Percentiles rank a stretch among this genome's conserved stretches.
Evolutionary conservation across 1,140 invertebrate genomes (phyloP).

Genomic region (Drosophila tristis): DNA sequence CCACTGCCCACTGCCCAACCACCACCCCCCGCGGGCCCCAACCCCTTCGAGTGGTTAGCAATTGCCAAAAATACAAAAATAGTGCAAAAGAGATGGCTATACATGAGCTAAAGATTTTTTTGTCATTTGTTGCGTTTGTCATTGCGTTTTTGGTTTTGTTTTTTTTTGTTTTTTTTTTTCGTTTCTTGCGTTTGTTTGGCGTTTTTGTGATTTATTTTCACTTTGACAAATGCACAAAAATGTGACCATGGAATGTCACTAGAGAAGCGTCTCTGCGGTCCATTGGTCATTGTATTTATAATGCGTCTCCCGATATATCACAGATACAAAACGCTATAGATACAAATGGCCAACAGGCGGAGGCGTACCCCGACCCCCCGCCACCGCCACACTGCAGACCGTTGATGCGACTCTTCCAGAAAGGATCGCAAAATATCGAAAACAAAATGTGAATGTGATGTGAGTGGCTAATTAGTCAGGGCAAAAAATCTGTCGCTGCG

Average conservation of each 20-base stretch:
- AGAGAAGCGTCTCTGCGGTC: conserved; percentile 49
- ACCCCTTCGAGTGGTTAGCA: conserved; percentile 13
- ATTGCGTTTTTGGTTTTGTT: conserved; percentile 50
- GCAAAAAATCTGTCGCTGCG: neutral
- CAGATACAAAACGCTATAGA: conserved; percentile 40
- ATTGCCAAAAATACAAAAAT: conserved; percentile 35
- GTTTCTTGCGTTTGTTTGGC: conserved; percentile 53
- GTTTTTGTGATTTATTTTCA: conserved; percentile 79
- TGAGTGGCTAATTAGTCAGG: conserved; percentile 60
- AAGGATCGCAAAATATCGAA: conserved; percentile 14
- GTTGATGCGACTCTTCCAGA: conserved; percentile 29
- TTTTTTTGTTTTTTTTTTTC: conserved; percentile 20
- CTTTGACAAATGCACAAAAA: conserved; percentile 82
- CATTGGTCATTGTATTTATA: conserved; percentile 76
- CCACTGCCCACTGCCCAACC: neutral
- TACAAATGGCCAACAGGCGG: conserved; percentile 69
- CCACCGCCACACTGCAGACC: too few species aligned
- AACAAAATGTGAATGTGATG: neutral
- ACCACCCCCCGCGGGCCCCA: neutral
- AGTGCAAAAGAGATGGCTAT: neutral
- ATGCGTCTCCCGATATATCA: conserved; percentile 48
- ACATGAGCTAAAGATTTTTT: conserved; percentile 29
- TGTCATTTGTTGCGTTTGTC: conserved; percentile 47
- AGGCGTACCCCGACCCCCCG: neutral
- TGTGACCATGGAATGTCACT: conserved; percentile 79